Percentiles rank a stretch among this genome's conserved stretches.
Conservation (phyloP, 2,797 vertebrate species). For the Myoxocephalus aenaeus region DNA sequence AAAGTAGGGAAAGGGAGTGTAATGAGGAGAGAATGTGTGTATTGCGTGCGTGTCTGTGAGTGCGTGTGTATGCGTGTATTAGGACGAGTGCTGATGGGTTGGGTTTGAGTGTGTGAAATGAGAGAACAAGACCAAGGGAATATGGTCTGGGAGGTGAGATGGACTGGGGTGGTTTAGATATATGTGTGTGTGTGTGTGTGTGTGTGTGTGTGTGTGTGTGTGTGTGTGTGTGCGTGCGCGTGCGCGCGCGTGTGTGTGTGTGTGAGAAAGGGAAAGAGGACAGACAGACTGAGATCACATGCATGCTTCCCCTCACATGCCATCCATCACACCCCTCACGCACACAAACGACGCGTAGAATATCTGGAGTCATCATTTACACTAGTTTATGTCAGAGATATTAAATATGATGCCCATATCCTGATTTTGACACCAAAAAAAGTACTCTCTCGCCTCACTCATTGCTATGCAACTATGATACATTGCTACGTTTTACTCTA, state of each 20-base stretch:
- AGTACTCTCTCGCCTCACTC: neutral
- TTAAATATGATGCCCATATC: neutral
- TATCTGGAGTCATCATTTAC: constrained; percentile 19
- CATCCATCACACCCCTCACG: constrained; percentile 14
- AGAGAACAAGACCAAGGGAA: constrained; percentile 65
- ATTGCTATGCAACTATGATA: neutral
- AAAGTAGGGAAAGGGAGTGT: constrained; percentile 81
- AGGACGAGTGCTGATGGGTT: constrained; percentile 62
- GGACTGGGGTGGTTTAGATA: constrained; percentile 29
- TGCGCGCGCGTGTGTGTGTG: neutral
- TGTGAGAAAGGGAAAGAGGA: neutral
- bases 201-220: constrained; percentile 15
- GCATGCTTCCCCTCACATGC: constrained; percentile 35
- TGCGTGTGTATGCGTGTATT: constrained; percentile 59
- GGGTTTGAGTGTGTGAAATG: constrained; percentile 68
- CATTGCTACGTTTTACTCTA: neutral
- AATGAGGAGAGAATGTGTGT: constrained; percentile 72
- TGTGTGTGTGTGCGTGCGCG: constrained; percentile 22
- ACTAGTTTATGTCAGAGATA: neutral
- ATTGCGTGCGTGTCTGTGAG: constrained; percentile 45
- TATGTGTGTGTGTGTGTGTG: constrained; percentile 23
- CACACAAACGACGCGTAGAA: constrained; percentile 9
- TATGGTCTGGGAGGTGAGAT: constrained; percentile 54
- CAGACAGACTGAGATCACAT: constrained; percentile 25
- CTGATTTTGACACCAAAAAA: constrained; percentile 16